Evolutionary conservation across 1,140 invertebrate genomes (phyloP).

Genomic region (Hormaphis cornu): DNA sequence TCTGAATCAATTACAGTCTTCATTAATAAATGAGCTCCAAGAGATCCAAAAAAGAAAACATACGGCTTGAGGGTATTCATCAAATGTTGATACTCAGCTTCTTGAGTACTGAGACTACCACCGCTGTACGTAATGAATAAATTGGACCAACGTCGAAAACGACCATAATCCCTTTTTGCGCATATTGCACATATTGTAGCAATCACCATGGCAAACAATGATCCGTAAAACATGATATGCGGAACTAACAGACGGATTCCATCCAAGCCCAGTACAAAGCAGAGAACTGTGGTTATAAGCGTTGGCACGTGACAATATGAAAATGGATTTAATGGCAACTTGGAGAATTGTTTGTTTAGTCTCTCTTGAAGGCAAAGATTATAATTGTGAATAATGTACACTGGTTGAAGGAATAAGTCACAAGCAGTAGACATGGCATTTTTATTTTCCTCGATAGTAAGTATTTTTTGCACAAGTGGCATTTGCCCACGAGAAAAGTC

Average conservation of each 20-base stretch:
- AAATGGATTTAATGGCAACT: slow-evolving; percentile 29
- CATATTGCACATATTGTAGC: slow-evolving; percentile 43
- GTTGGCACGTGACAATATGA: slow-evolving; percentile 33
- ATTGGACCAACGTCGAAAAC: slow-evolving; percentile 55
- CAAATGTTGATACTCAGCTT: slow-evolving; percentile 71
- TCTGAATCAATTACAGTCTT: slow-evolving; percentile 66
- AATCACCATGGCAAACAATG: slow-evolving; percentile 42
- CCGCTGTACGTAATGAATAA: slow-evolving; percentile 60
- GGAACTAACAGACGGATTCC: slow-evolving; percentile 42
- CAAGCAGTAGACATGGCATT: slow-evolving; percentile 48
- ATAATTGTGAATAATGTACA: slow-evolving; percentile 32
- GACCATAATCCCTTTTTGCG: slow-evolving; percentile 38
- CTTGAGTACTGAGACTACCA: slow-evolving; percentile 57
- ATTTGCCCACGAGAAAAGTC: slow-evolving; percentile 68
- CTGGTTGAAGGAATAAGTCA: slow-evolving; percentile 46
- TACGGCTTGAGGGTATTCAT: slow-evolving; percentile 71
- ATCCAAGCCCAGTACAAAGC: slow-evolving; percentile 42
- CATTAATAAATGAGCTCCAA: slow-evolving; percentile 62
- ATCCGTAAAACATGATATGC: slow-evolving; percentile 42
- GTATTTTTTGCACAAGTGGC: slow-evolving; percentile 54
- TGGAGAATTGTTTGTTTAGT: slow-evolving; percentile 20
- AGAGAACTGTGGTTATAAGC: slow-evolving; percentile 38
- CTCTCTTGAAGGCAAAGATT: slow-evolving; percentile 21
- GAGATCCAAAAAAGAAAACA: slow-evolving; percentile 62
- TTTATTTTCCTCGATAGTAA: slow-evolving; percentile 44